Base-by-base conservation (phyloP, 2,113 vertebrate species). In the Sitta europaea region DNA sequence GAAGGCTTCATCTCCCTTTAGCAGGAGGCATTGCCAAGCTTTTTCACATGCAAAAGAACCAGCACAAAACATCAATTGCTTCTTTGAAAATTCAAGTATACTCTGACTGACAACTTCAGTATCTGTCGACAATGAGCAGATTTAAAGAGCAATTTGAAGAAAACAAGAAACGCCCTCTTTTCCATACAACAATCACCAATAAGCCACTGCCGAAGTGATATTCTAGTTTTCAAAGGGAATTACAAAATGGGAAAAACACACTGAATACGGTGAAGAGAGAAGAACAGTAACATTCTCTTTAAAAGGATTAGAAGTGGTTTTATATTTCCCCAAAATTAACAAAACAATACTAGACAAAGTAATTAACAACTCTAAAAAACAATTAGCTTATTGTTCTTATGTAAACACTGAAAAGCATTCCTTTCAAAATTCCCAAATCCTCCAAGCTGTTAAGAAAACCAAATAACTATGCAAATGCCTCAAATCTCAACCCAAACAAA, bases 341-440 rank as follows among this genome's bases (percentile, higher is more conserved):
- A 82, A 67, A 83, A 80, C 24, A 85, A 87, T 54, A 53, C 31
- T 29, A 76, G 14, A 63, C 43, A 45, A 92, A 80, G 35, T 63
- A 74, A 95, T 92, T 92, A 81, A 92, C 65, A 91, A 42, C 89
- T 72, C 57, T 61, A 55, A 87, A 81, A 94, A 62, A 9, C 80
- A 89, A 87, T 61, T 36, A 27, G 5, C 45, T 88, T 63, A 78
- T 85, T 95, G 84, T 88, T 91, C 81, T 82, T 82, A 85, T 8
- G 40, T 42, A 93, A 95, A 94, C 50, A 82, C 20, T 33, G 12
- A 78, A 84, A 91, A 73, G 25, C 55, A 79, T 17, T 65, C 50
- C 70, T 92, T 95, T 88, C 43, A 72, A 93, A 94, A 75, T 82
- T 36, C n/a, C 28, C 57, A 87, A 75, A 75, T 75, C 53, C 62